Percentiles rank a stretch among this genome's conserved stretches.
Evolutionary conservation across 2,797 vertebrate species (phyloP).

Genomic region (Megaceryle alcyon): DNA sequence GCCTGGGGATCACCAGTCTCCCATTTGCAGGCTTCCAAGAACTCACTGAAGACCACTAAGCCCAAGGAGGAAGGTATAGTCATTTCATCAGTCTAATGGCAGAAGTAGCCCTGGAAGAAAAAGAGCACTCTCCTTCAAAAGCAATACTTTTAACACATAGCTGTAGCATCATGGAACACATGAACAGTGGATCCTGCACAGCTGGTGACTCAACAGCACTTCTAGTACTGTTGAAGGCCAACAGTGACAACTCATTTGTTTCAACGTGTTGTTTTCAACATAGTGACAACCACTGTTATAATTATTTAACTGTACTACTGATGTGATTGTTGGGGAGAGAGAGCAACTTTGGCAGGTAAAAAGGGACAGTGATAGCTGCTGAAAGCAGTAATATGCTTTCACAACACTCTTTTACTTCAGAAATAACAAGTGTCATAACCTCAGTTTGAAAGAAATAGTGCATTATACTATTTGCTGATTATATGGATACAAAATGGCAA

Average conservation of each 20-base stretch:
- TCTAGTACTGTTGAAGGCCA: background rate
- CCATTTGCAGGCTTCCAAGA: background rate
- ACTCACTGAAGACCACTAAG: background rate
- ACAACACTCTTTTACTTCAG: background rate
- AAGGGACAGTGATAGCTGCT: background rate
- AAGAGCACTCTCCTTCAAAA: background rate
- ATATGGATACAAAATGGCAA: background rate
- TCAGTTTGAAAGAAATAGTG: background rate
- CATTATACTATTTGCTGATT: background rate
- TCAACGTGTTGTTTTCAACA: background rate
- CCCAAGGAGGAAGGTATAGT: background rate
- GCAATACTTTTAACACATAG: background rate
- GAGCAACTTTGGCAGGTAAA: background rate
- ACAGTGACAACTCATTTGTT: background rate
- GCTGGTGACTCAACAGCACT: constrained; percentile 1
- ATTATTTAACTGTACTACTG: background rate
- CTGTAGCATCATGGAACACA: background rate
- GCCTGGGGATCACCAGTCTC: background rate
- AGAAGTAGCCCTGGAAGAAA: background rate
- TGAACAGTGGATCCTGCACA: background rate
- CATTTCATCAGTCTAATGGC: background rate
- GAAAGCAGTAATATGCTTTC: background rate
- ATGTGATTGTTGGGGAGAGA: background rate
- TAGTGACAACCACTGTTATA: background rate
- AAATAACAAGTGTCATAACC: background rate